Percentiles rank a stretch among this genome's conserved stretches.
Conservation (phyloP, 64 coral and sea anemone genomes). For the Platygyra sinensis region DNA sequence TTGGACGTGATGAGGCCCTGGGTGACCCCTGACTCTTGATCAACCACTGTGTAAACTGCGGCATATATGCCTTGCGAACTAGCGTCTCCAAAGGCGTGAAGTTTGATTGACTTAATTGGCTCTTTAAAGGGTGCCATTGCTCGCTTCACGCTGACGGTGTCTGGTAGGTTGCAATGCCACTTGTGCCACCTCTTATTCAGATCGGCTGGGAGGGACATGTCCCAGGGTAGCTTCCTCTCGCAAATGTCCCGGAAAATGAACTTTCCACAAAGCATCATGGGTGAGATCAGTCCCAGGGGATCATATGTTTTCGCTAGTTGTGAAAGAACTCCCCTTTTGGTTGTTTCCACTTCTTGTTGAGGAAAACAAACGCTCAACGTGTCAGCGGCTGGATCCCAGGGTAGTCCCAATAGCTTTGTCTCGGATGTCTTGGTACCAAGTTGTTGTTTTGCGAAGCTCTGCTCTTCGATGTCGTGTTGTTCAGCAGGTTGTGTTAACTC, state of each 20-base stretch:
- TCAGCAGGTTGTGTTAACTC: neutral
- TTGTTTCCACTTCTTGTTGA: neutral
- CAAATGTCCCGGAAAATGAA: slow-evolving; percentile 30
- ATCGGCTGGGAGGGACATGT: neutral
- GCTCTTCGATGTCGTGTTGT: neutral
- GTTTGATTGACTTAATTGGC: neutral
- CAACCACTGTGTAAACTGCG: slow-evolving; percentile 30
- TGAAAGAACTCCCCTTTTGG: neutral
- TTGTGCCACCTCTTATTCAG: slow-evolving; percentile 4
- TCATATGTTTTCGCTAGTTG: slow-evolving; percentile 7
- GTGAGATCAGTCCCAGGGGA: slow-evolving; percentile 26
- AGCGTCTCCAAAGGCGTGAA: slow-evolving; percentile 47
- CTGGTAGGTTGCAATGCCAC: slow-evolving; percentile 2
- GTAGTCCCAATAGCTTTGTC: slow-evolving; percentile 46
- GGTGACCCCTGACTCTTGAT: slow-evolving; percentile 19
- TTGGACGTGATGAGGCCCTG: slow-evolving; percentile 40
- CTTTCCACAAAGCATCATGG: slow-evolving; percentile 30
- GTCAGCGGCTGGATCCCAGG: slow-evolving; percentile 40
- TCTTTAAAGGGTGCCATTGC: slow-evolving; percentile 19
- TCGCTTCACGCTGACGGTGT: neutral
- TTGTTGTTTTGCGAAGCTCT: slow-evolving; percentile 52
- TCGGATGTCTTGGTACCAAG: slow-evolving; percentile 12
- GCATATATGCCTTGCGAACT: slow-evolving; percentile 11
- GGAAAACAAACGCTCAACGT: slow-evolving; percentile 46
- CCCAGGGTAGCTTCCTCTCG: slow-evolving; percentile 34